Evolutionary conservation across 1,140 invertebrate genomes (phyloP), one percentile per base, ranked within the genome.

Genomic region (Lepidurus packardi): DNA sequence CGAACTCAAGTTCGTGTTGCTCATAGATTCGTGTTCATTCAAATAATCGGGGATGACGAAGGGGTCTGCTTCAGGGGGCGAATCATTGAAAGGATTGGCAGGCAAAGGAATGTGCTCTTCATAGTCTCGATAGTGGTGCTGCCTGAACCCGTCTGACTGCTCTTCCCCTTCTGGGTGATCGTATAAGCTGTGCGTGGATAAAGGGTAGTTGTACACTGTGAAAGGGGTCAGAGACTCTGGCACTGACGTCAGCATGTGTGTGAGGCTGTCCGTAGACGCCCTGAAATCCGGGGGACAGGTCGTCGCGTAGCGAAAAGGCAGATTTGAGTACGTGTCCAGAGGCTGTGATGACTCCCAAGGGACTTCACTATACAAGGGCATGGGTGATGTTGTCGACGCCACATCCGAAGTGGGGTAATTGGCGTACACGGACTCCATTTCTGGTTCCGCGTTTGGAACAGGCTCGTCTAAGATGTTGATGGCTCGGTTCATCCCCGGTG

Each of bases 1-100:
- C 75, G n/a, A 81, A 77, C 65, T 80, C 76, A 73, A 78, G 78
- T 74, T 78, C 75, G 75, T 79, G 79, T 73, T 44, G 76, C 25
- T 34, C 45, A 47, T 41, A 73, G 34, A 47, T 65, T 10, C 42
- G 42, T 21, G 43, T 24, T 43, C 75, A 13, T 44, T 78, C 65
- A 77, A 73, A 25, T 34, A 42, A 25, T n/a, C 74, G 34, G 73
- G 4, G 79, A 53, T 73, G 81, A 81, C 73, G 42, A 79, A 73
- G 42, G 43, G 47, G 41, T 34, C 11, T 13, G 78, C 43, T 25
- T 78, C 78, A 9, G 16, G 11, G 10, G 73, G 73, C 73, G 75
- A 42, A 21, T 78, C 78, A 16, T 44, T 47, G 43, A 75, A 78
- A 43, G 45, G 45, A 75, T 74, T 73, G 43, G 78, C 24, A 16